Evolutionary conservation across 2,113 vertebrate species (phyloP), one percentile per base, ranked within the genome.

Genomic region (Callospermophilus lateralis): DNA sequence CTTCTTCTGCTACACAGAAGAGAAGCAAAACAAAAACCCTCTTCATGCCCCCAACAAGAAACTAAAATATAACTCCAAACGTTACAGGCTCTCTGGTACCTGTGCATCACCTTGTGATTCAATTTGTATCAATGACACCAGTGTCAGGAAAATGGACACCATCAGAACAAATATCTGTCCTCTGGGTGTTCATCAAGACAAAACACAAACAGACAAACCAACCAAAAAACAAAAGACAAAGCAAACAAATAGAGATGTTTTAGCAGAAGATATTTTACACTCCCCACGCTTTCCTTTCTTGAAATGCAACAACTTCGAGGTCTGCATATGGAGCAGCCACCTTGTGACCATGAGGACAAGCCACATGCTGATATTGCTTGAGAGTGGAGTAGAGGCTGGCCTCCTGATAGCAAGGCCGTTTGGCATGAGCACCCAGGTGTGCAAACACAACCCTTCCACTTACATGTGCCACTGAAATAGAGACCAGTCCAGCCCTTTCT

Each of bases 371-470:
- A 73, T n/a, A 39, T 12, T 53, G 65, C n/a, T n/a, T n/a, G n/a
- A n/a, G n/a, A n/a, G n/a, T n/a, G n/a, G n/a, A n/a, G n/a, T n/a
- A n/a, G n/a, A n/a, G n/a, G n/a, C n/a, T n/a, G n/a, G n/a, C n/a
- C n/a, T n/a, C n/a, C n/a, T n/a, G n/a, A n/a, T n/a, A n/a, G n/a
- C n/a, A n/a, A n/a, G n/a, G n/a, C n/a, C n/a, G n/a, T n/a, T n/a
- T n/a, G n/a, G 19, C 1, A 16, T 15, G 4, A 26, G 4, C 0
- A 9, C 67, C 37, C 17, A 20, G n/a, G 19, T 4, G 45, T 32
- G 89, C 30, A 58, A 24, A 67, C 58, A 42, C 45, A 81, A 58
- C 48, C 28, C 53, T 17, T 37, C 30, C 53, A 45, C 15, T 4
- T 28, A 42, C 39, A 8, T 30, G 39, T 37, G 65, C 10, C 9